Evolutionary conservation across 2,888 invertebrate species (phyloP).

Genomic region (Diachrysia chrysitis): DNA sequence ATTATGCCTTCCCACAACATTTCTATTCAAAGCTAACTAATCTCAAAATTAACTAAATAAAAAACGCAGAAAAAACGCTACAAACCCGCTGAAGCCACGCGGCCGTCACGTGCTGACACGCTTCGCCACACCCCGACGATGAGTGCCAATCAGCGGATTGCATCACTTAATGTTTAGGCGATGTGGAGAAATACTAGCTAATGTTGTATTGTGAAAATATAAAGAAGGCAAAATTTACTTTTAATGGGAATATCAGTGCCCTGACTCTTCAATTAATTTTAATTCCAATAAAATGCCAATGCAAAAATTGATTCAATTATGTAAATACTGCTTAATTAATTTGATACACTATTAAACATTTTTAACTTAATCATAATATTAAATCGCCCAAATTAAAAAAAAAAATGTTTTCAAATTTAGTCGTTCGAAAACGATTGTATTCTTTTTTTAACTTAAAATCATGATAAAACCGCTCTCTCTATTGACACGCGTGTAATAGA

Average conservation of each 20-base stretch:
- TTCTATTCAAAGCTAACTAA: slow-evolving; percentile 14
- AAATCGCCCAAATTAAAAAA: too few relatives aligned
- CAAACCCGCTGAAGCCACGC: slow-evolving; percentile 28
- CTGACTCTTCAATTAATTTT: too few relatives aligned
- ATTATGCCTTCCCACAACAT: slow-evolving; percentile 6
- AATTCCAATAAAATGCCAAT: too few relatives aligned
- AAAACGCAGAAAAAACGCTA: slow-evolving; percentile 21
- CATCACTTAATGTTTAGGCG: slow-evolving; percentile 65
- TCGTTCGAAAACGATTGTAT: background rate
- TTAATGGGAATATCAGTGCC: too few relatives aligned
- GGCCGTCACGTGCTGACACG: slow-evolving; percentile 50
- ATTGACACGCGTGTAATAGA: slow-evolving; percentile 41
- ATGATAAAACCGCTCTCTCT: slow-evolving; percentile 4
- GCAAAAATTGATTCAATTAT: too few relatives aligned
- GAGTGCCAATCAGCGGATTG: slow-evolving; percentile 69
- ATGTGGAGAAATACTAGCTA: slow-evolving; percentile 48
- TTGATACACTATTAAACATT: too few relatives aligned
- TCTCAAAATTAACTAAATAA: slow-evolving; percentile 26
- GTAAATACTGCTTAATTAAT: too few relatives aligned
- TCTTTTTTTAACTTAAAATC: background rate
- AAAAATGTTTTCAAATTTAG: too few relatives aligned
- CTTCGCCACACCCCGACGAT: slow-evolving; percentile 44
- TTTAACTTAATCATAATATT: too few relatives aligned
- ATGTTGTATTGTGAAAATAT: background rate
- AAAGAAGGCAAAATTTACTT: too few relatives aligned